Evolutionary conservation across 1,140 invertebrate species (phyloP).

Genomic region (Zaprionus ghesquierei): DNA sequence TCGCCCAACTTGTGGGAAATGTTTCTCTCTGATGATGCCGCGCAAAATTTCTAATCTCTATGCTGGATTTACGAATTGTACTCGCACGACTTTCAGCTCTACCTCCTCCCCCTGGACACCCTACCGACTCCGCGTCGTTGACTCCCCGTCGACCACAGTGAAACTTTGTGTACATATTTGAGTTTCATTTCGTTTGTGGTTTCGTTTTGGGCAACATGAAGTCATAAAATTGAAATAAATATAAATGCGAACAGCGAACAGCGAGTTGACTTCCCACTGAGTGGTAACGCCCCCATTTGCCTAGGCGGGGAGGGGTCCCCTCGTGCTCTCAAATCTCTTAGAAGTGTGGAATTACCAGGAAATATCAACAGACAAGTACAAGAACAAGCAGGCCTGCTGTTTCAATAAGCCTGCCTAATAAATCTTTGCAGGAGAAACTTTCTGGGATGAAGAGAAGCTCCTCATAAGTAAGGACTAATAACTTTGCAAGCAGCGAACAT

Average conservation of each 20-base stretch:
- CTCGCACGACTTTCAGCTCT: slow-evolving; percentile 15
- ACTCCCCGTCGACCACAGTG: slow-evolving; percentile 43
- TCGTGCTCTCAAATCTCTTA: slow-evolving; percentile 45
- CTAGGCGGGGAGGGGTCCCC: slow-evolving; percentile 8
- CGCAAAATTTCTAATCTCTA: slow-evolving; percentile 72
- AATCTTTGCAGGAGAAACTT: neutral
- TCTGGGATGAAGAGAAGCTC: neutral
- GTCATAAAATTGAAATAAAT: slow-evolving; percentile 82
- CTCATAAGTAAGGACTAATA: neutral
- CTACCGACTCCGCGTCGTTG: neutral
- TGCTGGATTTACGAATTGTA: slow-evolving; percentile 60
- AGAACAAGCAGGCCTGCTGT: neutral
- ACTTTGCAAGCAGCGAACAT: no score
- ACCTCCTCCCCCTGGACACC: neutral
- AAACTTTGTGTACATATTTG: slow-evolving; percentile 79
- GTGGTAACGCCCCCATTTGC: slow-evolving; percentile 51
- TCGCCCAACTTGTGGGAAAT: slow-evolving; percentile 34
- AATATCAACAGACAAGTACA: neutral
- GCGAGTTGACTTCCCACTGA: slow-evolving; percentile 56
- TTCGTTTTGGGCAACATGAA: slow-evolving; percentile 71
- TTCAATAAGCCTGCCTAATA: neutral
- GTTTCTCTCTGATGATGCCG: slow-evolving; percentile 55
- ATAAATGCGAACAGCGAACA: slow-evolving; percentile 62
- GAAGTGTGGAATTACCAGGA: neutral
- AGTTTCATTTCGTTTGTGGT: slow-evolving; percentile 79